A percentile compares a stretch with the other conserved stretches of the same genome.
Conservation (phyloP, 1,140 invertebrate genomes). For the Copidosoma floridanum region DNA sequence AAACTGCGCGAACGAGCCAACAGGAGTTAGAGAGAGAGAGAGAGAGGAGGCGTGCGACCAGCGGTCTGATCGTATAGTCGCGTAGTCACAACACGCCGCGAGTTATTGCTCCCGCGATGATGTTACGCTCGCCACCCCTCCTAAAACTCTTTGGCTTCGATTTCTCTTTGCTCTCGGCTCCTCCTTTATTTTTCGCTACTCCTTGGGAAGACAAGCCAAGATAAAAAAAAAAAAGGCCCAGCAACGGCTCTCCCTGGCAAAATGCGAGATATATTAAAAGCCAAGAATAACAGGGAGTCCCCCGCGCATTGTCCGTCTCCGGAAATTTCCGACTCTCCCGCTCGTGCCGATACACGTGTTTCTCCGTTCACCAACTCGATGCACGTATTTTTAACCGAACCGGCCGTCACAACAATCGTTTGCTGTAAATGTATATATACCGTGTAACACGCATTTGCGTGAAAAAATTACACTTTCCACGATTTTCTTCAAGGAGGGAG, state of each 20-base stretch:
- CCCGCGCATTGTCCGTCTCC: slow-evolving; percentile 21
- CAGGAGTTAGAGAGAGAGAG: too few relatives aligned
- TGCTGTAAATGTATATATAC: too few relatives aligned
- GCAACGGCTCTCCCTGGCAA: slow-evolving; percentile 12
- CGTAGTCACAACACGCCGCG: slow-evolving; percentile 45
- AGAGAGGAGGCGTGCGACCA: slow-evolving; percentile 41
- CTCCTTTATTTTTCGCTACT: slow-evolving; percentile 20
- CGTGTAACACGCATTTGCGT: too few relatives aligned
- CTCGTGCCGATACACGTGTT: slow-evolving; percentile 15
- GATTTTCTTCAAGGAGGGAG: too few relatives aligned
- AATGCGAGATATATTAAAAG: slow-evolving; percentile 32
- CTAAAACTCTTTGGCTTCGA: slow-evolving; percentile 22
- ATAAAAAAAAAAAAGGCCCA: neutral
- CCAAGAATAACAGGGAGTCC: slow-evolving; percentile 30
- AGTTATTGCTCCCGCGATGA: slow-evolving; percentile 44
- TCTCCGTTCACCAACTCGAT: neutral
- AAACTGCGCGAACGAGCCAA: slow-evolving; percentile 1
- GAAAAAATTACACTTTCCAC: too few relatives aligned
- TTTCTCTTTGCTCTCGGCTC: too few relatives aligned
- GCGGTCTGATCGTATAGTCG: slow-evolving; percentile 43
- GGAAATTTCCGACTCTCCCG: slow-evolving; percentile 16
- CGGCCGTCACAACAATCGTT: too few relatives aligned
- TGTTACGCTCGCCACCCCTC: slow-evolving; percentile 18
- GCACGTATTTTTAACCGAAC: too few relatives aligned
- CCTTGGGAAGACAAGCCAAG: neutral